Evolutionary conservation across 2,888 invertebrate species (phyloP), one percentile per base, ranked within the genome.

Genomic region (Drosophila quasianomalipes): DNA sequence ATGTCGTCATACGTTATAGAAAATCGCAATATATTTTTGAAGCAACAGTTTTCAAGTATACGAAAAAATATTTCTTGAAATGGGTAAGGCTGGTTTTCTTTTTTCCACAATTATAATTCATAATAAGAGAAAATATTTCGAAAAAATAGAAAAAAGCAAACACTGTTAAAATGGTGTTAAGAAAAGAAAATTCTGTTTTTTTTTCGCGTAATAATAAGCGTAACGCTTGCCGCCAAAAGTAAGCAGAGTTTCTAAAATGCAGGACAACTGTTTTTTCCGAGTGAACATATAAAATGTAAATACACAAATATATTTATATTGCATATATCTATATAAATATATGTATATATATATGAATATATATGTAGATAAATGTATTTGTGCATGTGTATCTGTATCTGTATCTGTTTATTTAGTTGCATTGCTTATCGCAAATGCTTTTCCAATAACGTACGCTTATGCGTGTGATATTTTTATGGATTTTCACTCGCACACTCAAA

Each of bases 391-490:
- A 58, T 68, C 39, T 64, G 41, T 58, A 58, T 68, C 39, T 64
- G 41, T 57, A 39, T 55, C 55, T 79, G 76, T 87, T 87, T 85
- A 79, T 81, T 74, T 79, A 82, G 82, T 84, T 76, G 87, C 81
- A 87, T 79, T 79, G 85, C 85, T 88, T 88, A 88, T 85, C 88
- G 83, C 79, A 81, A 85, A 82, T 76, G 75, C 66, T 68, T 82
- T 72, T 70, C 67, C 74, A 75, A 78, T 55, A 55, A 55, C 33
- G 31, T 26, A 51, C 47, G 35, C 31, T 55, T 70, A 78, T 85
- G 83, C 88, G 88, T 85, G 85, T 81, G 88, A 88, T 85, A 85
- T 88, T 85, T 88, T 88, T 85, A 85, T 83, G 81, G 75, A 54
- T 65, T 63, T 59, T 60, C 64, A 28, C 41, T 22, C 53, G 22